Conservation (phyloP, 2,888 invertebrate genomes). For the Lypha dubia region DNA sequence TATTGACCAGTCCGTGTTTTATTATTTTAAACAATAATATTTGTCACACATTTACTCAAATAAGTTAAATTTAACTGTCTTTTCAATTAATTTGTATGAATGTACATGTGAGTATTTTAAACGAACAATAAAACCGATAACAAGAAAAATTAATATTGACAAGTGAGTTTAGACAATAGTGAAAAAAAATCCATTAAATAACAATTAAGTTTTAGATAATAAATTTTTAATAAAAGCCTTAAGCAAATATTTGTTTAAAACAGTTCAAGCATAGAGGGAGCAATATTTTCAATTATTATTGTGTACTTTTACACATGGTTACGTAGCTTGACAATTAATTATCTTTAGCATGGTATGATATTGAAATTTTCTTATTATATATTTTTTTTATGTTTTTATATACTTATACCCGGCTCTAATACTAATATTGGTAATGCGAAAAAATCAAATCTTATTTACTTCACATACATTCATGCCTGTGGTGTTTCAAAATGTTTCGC, state of each 20-base stretch:
- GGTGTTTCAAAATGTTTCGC: too few relatives aligned
- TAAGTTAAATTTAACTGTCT: conserved; percentile 27
- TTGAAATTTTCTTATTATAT: background rate
- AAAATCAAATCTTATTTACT: too few relatives aligned
- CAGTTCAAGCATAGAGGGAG: background rate
- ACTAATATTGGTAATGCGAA: background rate
- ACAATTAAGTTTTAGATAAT: conserved; percentile 5
- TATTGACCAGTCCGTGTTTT: background rate
- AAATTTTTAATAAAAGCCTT: conserved; percentile 12
- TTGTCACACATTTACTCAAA: conserved; percentile 9
- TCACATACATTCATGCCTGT: too few relatives aligned
- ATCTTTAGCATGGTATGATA: too few relatives aligned
- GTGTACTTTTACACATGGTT: too few relatives aligned
- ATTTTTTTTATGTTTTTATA: background rate
- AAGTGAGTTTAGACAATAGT: conserved; percentile 12
- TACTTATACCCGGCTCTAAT: too few relatives aligned
- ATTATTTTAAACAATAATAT: conserved; percentile 18
- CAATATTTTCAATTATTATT: background rate
- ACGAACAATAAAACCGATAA: background rate
- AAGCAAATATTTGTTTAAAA: conserved; percentile 6
- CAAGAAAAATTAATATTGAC: conserved; percentile 20
- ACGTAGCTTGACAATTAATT: background rate
- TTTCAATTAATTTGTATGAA: conserved; percentile 40
- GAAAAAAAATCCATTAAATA: background rate
- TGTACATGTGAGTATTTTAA: conserved; percentile 13